Conservation (phyloP, 2,113 vertebrate genomes). For the Odocoileus hemionus region DNA sequence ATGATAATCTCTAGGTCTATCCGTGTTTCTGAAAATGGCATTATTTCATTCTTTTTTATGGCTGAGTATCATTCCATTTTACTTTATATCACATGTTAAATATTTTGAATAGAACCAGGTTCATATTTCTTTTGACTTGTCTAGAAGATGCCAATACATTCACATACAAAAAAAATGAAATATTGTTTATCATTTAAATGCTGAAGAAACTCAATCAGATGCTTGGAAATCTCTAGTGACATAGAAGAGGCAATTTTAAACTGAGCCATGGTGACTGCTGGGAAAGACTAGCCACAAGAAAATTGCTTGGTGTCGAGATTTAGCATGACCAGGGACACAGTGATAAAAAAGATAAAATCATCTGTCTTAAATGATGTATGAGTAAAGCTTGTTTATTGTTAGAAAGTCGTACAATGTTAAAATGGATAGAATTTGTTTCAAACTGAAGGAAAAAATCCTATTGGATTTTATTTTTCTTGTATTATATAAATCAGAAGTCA, state of each 20-base stretch:
- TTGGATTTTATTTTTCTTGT: background rate
- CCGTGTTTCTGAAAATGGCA: background rate
- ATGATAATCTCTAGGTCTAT: background rate
- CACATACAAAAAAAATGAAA: background rate
- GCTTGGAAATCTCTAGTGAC: background rate
- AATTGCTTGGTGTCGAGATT: background rate
- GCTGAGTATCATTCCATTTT: background rate
- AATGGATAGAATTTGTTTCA: background rate
- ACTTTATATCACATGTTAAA: background rate
- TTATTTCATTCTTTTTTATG: background rate
- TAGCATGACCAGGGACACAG: background rate
- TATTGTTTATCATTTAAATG: background rate
- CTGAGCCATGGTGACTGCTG: background rate
- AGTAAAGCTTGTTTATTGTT: background rate
- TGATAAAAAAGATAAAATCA: background rate
- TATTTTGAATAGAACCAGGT: background rate
- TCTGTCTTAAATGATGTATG: background rate
- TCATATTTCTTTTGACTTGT: background rate
- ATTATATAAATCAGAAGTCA: background rate
- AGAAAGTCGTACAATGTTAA: background rate
- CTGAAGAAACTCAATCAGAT: background rate
- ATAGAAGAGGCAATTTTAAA: background rate
- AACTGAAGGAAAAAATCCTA: background rate
- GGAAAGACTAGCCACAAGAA: background rate
- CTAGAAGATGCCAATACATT: background rate